Conservation (phyloP, 2,113 vertebrate genomes). For the Suncus etruscus region DNA sequence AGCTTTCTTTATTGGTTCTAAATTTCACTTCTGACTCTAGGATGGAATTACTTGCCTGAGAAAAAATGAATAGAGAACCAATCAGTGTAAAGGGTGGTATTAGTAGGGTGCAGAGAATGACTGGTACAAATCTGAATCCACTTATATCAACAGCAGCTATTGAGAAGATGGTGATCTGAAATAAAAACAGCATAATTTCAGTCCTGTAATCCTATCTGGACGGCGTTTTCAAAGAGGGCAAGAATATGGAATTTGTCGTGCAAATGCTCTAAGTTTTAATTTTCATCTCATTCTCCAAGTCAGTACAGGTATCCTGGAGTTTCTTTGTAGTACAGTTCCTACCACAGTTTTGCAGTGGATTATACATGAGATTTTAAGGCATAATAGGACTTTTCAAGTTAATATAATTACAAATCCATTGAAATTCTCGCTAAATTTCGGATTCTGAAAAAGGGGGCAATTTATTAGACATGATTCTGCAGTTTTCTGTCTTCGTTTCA, state of each 20-base stretch:
- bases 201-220: background rate
- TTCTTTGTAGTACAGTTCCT: background rate
- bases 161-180: slow-evolving; percentile 65
- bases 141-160: background rate
- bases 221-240: background rate
- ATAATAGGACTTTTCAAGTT: background rate
- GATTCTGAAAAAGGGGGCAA: background rate
- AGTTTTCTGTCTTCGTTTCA: background rate
- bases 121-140: background rate
- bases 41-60: slow-evolving; percentile 54
- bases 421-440: background rate
- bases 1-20: background rate
- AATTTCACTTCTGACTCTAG: background rate
- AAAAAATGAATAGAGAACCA: slow-evolving; percentile 57
- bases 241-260: background rate
- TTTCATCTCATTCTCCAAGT: background rate
- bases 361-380: background rate
- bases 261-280: background rate
- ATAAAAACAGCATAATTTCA: background rate
- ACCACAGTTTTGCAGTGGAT: background rate
- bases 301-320: background rate
- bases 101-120: slow-evolving; percentile 42
- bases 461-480: background rate
- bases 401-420: background rate
- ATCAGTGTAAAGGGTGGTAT: slow-evolving; percentile 69